Conservation (phyloP, 2,113 vertebrate species). For the Bubalus kerabau region DNA sequence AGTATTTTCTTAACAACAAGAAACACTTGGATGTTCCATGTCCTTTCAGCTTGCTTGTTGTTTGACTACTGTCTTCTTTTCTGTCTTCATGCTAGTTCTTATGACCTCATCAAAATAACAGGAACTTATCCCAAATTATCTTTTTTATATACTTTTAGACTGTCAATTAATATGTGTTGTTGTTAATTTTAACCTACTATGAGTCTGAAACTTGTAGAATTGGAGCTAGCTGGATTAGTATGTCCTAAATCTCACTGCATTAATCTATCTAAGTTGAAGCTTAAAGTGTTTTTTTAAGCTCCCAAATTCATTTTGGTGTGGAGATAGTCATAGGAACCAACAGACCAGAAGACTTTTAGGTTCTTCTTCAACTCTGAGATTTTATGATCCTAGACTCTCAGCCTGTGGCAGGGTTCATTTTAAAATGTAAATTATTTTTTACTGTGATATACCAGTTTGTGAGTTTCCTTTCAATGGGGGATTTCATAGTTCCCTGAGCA, state of each 20-base stretch:
- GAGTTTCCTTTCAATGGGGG: background rate
- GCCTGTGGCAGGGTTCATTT: background rate
- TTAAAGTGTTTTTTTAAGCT: background rate
- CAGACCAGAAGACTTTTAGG: background rate
- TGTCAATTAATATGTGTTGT: background rate
- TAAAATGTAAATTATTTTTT: background rate
- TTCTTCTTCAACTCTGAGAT: background rate
- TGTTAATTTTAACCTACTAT: background rate
- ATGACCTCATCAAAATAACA: background rate
- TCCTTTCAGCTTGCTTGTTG: background rate
- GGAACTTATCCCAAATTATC: background rate
- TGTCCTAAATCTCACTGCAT: background rate
- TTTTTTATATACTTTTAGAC: background rate
- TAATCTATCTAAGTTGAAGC: background rate
- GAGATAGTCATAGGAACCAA: background rate
- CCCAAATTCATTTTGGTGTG: background rate
- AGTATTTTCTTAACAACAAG: slow-evolving; percentile 1
- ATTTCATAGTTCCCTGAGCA: background rate
- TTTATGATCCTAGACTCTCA: background rate
- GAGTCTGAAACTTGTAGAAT: background rate
- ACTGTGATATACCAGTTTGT: background rate
- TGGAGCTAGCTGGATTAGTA: background rate
- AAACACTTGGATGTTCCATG: background rate
- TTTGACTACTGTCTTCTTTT: background rate
- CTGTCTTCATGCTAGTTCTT: background rate